phyloP scores from a whole-genome alignment of 2,888 invertebrate species.

The Taphrorychus bicolor region DNA sequence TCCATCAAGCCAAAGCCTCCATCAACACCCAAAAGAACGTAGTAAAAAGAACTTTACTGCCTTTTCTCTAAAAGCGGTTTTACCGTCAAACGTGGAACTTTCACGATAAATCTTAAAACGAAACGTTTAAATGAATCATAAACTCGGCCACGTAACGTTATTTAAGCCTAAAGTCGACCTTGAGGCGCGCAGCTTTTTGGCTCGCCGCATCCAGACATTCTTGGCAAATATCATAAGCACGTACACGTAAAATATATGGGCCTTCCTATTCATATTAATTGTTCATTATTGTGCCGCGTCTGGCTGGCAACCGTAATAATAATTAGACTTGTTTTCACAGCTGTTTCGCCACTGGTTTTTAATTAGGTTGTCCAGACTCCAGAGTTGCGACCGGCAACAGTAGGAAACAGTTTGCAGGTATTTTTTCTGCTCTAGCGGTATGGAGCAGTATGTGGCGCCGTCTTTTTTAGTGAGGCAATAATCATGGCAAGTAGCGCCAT shows the following conservation, averaged over 20 bases:
- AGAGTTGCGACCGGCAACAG: no score
- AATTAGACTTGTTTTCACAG: background rate
- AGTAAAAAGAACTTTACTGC: no score
- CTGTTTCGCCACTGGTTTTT: slow-evolving; percentile 1
- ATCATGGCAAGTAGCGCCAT: no score
- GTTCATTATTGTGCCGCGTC: slow-evolving; percentile 37
- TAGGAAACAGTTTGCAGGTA: no score
- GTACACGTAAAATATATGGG: slow-evolving; percentile 33
- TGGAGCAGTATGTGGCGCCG: no score
- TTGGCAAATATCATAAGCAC: slow-evolving; percentile 34
- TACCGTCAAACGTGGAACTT: no score
- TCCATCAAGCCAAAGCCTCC: no score
- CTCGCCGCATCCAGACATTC: slow-evolving; percentile 23
- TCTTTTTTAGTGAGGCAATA: no score
- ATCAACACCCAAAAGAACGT: no score
- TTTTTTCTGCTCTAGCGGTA: no score
- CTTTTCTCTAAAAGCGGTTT: no score
- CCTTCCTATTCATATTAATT: slow-evolving; percentile 39
- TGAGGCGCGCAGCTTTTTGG: slow-evolving; percentile 27
- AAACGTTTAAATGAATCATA: slow-evolving; percentile 7
- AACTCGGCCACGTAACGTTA: background rate
- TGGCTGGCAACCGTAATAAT: slow-evolving; percentile 28
- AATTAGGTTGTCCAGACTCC: background rate
- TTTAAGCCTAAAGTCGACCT: slow-evolving; percentile 21
- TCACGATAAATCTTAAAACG: no score